Conservation (phyloP, 2,888 invertebrate genomes). For the Herminia tarsipennalis region DNA sequence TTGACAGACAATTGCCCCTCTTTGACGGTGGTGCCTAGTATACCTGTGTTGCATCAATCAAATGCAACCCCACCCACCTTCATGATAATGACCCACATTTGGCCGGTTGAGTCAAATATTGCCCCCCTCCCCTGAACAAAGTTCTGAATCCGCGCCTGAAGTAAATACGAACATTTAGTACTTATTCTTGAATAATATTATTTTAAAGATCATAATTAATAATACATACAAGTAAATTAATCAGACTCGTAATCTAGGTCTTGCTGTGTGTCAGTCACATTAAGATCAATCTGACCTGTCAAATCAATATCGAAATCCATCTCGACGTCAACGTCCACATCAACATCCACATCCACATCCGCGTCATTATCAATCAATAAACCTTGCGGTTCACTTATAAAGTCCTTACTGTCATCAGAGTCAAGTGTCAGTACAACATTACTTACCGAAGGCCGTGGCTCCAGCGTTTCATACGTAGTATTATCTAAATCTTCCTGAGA, state of each 20-base stretch:
- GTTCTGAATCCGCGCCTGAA: too few species aligned
- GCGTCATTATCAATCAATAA: slow-evolving; percentile 32
- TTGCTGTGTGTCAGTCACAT: slow-evolving; percentile 20
- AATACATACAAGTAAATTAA: slow-evolving; percentile 7
- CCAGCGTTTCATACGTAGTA: neutral
- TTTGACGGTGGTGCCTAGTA: too few species aligned
- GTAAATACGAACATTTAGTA: too few species aligned
- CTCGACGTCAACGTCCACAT: slow-evolving; percentile 20
- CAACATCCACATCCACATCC: slow-evolving; percentile 32
- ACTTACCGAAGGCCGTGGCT: slow-evolving; percentile 11
- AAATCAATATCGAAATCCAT: slow-evolving; percentile 21
- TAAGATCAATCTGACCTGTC: slow-evolving; percentile 22
- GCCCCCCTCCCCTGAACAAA: too few species aligned
- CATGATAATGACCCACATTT: too few species aligned
- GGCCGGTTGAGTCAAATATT: too few species aligned
- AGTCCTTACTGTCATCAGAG: slow-evolving; percentile 39
- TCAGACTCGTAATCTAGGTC: slow-evolving; percentile 30
- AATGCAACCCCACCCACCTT: too few species aligned
- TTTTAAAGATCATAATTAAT: too few species aligned
- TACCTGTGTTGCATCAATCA: too few species aligned
- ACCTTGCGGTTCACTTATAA: slow-evolving; percentile 29
- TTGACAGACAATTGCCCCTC: too few species aligned
- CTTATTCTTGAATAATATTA: too few species aligned
- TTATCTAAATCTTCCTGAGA: slow-evolving; percentile 17
- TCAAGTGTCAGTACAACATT: slow-evolving; percentile 10